Evolutionary conservation across 2,888 invertebrate genomes (phyloP).

Genomic region (Aporophyla lueneburgensis): DNA sequence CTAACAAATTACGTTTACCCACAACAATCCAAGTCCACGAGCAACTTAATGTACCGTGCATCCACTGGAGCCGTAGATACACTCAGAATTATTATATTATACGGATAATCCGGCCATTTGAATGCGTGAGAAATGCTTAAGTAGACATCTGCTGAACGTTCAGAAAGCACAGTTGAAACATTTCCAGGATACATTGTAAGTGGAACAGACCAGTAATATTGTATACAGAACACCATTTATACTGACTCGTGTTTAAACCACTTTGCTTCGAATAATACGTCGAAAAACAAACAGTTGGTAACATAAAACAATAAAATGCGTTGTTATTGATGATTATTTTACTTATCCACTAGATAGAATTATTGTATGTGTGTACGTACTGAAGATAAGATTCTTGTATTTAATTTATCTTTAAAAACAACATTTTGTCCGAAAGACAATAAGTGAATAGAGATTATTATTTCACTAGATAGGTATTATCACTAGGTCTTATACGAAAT

Average conservation of each 20-base stretch:
- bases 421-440: neutral
- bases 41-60: slow-evolving; percentile 63
- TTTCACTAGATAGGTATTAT: neutral
- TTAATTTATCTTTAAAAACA: neutral
- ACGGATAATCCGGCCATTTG: slow-evolving; percentile 63
- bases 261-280: slow-evolving; percentile 1
- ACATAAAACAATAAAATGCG: slow-evolving; percentile 1
- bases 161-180: slow-evolving; percentile 48
- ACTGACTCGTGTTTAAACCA: neutral
- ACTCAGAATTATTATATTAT: slow-evolving; percentile 62
- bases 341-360: neutral
- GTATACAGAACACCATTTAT: slow-evolving; percentile 35
- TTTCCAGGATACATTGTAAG: slow-evolving; percentile 45
- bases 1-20: slow-evolving; percentile 85
- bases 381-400: neutral
- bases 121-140: slow-evolving; percentile 65
- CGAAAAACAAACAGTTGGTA: neutral
- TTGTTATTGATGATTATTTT: neutral
- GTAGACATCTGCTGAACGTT: slow-evolving; percentile 56
- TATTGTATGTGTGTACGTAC: neutral
- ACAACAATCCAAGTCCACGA: slow-evolving; percentile 65
- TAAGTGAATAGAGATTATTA: too few relatives aligned
- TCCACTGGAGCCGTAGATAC: slow-evolving; percentile 42
- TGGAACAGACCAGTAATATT: slow-evolving; percentile 50
- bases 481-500: too few relatives aligned